Evolutionary conservation across 1,140 invertebrate species (phyloP), one percentile per base, ranked within the genome.

Genomic region (Schlechtendalia chinensis): DNA sequence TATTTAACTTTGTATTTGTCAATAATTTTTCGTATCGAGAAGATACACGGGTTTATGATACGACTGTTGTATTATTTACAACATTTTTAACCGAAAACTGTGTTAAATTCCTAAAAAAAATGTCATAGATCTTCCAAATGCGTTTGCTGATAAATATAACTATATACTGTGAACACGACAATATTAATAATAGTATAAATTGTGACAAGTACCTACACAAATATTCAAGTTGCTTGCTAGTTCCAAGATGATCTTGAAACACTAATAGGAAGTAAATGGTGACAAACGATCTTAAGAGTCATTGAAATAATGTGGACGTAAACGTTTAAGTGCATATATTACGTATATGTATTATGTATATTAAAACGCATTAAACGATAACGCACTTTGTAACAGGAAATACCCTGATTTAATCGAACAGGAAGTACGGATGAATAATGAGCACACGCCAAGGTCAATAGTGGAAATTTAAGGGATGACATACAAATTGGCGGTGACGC

Each of bases 231-330:
- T 39, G n/a, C 47, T n/a, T 47, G 27, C 39, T 69, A 19, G 29
- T 24, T 17, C 65, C n/a, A 24, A 17, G 58, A 47, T 61, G 56
- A 47, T 50, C 74, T 79, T 79, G 74, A 79, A 61, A 79, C 22
- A 79, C 12, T 45, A 79, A 61, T 79, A 79, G 58, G 74, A 79
- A 79, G 74, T 79, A 79, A 59, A 61, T 47, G 17, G 22, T 11
- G 32, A 61, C 58, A 61, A 27, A 27, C 58, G 56, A 47, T 53
- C 39, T 27, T 61, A 39, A 59, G 14, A 79, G 58, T 79, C 74
- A 61, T 79, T 79, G 74, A 79, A 61, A 79, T 4, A 39, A 58
- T 11, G 17, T 61, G 29, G 56, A 75, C 12, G 58, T 45, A 45
- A 12, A 79, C 61, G 22, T 58, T 39, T 39, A 56, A 45, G 27